Evolutionary conservation across 2,113 vertebrate species (phyloP).

Genomic region (Rhinopithecus roxellana): DNA sequence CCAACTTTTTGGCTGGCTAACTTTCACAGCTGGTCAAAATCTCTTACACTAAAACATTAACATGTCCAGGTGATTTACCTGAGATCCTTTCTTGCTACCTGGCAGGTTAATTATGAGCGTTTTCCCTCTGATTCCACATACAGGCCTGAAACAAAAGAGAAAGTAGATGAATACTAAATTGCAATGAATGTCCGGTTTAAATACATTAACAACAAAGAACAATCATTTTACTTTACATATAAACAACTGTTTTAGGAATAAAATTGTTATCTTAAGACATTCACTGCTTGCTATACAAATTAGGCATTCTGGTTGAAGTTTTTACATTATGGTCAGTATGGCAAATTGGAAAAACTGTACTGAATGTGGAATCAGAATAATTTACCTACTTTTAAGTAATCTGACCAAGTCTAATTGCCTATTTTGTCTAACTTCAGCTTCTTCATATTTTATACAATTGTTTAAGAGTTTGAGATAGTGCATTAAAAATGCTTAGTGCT

Average conservation of each 20-base stretch:
- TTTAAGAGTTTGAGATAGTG: not conserved
- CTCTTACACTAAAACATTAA: not conserved
- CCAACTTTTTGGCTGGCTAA: not conserved
- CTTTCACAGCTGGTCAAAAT: not conserved
- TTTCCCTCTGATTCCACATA: conserved; percentile 99
- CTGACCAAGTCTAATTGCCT: not conserved
- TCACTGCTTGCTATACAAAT: not conserved
- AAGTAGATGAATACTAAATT: conserved; percentile 61
- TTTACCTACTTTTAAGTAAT: conserved; percentile 3
- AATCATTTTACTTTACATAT: conserved; percentile 15
- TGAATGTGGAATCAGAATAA: conserved; percentile 49
- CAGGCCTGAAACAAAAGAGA: conserved; percentile 90
- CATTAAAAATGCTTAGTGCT: conserved; percentile 5
- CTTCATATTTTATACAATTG: not conserved
- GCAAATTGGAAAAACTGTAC: not conserved
- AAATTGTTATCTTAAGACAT: not conserved
- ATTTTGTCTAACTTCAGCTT: conserved; percentile 9
- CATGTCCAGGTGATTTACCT: conserved; percentile 86
- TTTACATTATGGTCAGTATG: conserved; percentile 8
- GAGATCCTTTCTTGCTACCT: conserved; percentile 99
- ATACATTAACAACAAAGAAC: conserved; percentile 60
- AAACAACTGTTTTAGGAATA: conserved; percentile 39
- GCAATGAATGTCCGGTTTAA: conserved; percentile 10
- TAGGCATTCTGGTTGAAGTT: not conserved
- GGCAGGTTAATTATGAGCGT: conserved; percentile 99